Evolutionary conservation across 2,888 invertebrate species (phyloP), one percentile per base, ranked within the genome.

Genomic region (Endomychus coccineus): DNA sequence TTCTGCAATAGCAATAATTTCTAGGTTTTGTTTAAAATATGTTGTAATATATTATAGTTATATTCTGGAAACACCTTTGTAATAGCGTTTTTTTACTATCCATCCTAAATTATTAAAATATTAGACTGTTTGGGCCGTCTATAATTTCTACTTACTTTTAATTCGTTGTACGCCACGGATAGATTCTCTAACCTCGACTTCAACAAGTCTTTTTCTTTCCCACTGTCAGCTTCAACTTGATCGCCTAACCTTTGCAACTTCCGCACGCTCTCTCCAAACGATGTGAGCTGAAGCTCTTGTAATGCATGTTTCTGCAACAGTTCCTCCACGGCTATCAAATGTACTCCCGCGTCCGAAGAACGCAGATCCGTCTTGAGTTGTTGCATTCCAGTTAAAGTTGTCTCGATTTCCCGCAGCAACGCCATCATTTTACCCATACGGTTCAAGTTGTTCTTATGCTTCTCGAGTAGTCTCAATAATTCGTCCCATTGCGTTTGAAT

Each of bases 241-340:
- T 67, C 66, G 1, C 74, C 79, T 49, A 80, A 74, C 19, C 87
- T 70, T 44, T 80, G 83, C 30, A 95, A 75, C 24, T 84, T 74
- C 14, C 85, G 73, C 42, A 89, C 80, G 21, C 83, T 83, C 62
- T 94, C 92, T 10, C 90, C 89, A 40, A 92, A 72, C 0, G 91
- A 85, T 2, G 85, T 85, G 0, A 95, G 83, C 66, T 92, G 90
- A 41, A 94, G 68, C 62, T 97, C 96, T 52, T 89, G 84, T 27
- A 98, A 70, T 10, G 86, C 86, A 66, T 97, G 95, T 43, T 92
- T 91, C 53, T 96, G 95, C 36, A 97, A 69, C 24, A 95, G 70
- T 46, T 97, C 94, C 63, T 97, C 96, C 5, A 94, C 95, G 21
- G 89, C 96, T 42, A 92, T 72, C 32, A 97, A 70, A 70, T 98